These are phyloP conservation scores for Chloroceryle aenea DNA, from an alignment of 2,113 vertebrate genomes.

Conservation along the genomic window DNA sequence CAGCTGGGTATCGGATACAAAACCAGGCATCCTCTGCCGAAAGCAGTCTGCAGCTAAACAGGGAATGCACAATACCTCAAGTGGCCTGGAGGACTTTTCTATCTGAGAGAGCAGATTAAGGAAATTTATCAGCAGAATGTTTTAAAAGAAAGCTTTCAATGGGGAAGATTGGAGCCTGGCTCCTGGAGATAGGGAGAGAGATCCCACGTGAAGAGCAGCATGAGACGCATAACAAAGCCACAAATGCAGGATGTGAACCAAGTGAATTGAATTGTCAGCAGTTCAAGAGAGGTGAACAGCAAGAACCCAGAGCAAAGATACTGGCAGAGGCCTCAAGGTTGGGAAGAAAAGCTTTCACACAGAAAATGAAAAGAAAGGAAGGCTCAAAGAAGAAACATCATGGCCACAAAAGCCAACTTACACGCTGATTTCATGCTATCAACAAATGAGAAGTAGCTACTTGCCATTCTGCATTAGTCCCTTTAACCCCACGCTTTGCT, in stretches of 20 bases:
- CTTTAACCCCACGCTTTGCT: background rate
- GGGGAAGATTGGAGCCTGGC: conserved; percentile 35
- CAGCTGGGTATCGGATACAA: conserved; percentile 29
- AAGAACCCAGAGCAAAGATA: background rate
- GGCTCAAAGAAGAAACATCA: background rate
- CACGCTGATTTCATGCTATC: background rate
- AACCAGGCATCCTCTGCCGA: conserved; percentile 25
- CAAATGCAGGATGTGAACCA: background rate
- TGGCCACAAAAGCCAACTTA: background rate
- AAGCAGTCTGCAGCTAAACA: background rate
- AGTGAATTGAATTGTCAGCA: background rate
- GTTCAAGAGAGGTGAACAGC: conserved; percentile 12
- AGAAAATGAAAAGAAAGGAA: background rate
- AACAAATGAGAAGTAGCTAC: background rate
- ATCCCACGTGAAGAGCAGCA: background rate
- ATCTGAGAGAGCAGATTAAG: conserved; percentile 4
- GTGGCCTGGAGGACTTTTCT: conserved; percentile 15
- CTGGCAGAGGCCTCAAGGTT: background rate
- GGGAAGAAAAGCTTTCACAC: background rate
- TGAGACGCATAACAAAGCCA: background rate
- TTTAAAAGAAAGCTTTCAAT: background rate
- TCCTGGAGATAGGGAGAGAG: conserved; percentile 31
- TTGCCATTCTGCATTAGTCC: background rate
- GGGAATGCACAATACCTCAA: background rate
- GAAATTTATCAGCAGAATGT: background rate